A percentile compares a stretch with the other conserved stretches of the same genome.
Evolutionary conservation across 2,113 vertebrate species (phyloP).

Genomic region (Python bivittatus): DNA sequence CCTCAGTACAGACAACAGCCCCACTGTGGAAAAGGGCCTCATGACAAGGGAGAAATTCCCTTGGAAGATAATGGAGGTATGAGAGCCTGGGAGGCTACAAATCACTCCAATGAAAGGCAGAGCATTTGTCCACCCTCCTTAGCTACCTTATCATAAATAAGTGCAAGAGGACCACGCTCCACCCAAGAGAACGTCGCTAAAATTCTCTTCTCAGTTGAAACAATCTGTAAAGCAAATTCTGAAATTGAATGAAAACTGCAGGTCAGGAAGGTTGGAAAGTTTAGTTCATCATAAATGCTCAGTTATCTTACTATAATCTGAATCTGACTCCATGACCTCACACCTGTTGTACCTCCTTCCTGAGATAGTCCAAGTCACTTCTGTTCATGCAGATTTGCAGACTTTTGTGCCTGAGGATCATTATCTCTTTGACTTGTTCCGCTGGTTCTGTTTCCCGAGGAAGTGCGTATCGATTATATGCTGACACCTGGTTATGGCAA

Average conservation of each 20-base stretch:
- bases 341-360: slow-evolving; percentile 42
- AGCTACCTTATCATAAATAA: neutral
- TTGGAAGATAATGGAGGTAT: too few species aligned
- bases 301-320: neutral
- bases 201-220: neutral
- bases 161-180: neutral
- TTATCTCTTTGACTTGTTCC: slow-evolving; percentile 66
- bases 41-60: too few species aligned
- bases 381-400: slow-evolving; percentile 45
- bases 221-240: neutral
- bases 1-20: too few species aligned
- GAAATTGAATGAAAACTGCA: neutral
- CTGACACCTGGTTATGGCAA: slow-evolving; percentile 65
- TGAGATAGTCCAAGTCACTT: slow-evolving; percentile 9
- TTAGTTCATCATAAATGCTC: neutral
- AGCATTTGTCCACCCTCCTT: neutral
- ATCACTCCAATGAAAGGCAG: neutral
- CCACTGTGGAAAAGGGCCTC: too few species aligned
- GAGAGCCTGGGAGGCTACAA: neutral
- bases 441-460: slow-evolving; percentile 59
- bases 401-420: slow-evolving; percentile 72
- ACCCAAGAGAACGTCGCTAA: neutral
- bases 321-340: neutral
- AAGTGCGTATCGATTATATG: slow-evolving; percentile 83
- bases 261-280: neutral